These are phyloP conservation scores for Gymnorhina tibicen DNA, from an alignment of 2,113 vertebrate species.

Conservation along the genomic window DNA sequence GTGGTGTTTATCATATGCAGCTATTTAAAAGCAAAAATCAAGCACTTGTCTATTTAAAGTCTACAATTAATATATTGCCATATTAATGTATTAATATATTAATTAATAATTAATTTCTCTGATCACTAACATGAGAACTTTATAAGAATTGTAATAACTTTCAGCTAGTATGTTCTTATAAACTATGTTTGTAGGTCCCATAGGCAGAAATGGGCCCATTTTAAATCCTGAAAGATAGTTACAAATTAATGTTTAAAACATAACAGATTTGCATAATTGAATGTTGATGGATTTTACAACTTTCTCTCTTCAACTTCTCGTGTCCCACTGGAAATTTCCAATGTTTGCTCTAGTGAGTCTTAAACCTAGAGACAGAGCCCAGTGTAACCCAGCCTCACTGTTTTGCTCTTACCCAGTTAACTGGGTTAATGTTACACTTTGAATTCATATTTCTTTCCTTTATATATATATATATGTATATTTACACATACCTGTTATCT, in stretches of 20 bases:
- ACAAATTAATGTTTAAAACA: neutral
- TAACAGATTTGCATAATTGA: neutral
- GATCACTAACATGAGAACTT: neutral
- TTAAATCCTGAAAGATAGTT: neutral
- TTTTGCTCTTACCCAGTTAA: neutral
- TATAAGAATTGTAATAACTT: neutral
- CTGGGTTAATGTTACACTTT: neutral
- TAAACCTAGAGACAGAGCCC: neutral
- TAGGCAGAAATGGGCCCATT: neutral
- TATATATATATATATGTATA: neutral
- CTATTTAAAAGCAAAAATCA: conserved; percentile 7
- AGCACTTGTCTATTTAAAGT: neutral
- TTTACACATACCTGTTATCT: too few species aligned
- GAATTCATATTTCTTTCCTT: neutral
- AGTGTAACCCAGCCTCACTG: neutral
- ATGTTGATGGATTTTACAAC: neutral
- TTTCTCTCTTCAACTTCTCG: neutral
- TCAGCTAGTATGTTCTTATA: neutral
- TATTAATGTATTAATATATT: neutral
- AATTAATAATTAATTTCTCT: neutral
- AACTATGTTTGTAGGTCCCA: neutral
- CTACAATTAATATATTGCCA: neutral
- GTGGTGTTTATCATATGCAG: neutral
- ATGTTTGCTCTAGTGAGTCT: neutral
- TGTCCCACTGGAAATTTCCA: neutral